Conservation (phyloP, 2,797 vertebrate species). For the Cuculus canorus region DNA sequence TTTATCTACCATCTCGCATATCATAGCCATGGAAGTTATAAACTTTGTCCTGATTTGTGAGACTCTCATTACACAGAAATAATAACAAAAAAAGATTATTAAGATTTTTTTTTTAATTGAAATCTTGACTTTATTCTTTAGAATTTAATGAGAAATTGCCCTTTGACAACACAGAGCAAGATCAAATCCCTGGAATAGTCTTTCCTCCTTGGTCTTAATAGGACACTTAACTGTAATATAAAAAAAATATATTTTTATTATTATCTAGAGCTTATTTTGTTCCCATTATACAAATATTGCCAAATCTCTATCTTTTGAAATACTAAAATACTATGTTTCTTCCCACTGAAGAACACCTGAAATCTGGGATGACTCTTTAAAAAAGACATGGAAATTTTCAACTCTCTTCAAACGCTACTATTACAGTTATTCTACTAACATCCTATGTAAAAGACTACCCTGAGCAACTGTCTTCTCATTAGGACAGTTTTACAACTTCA, state of each 20-base stretch:
- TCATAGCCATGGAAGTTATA: background rate
- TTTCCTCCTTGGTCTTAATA: background rate
- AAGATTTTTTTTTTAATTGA: background rate
- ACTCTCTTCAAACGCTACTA: background rate
- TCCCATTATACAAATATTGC: background rate
- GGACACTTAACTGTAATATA: background rate
- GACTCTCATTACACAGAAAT: background rate
- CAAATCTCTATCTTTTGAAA: background rate
- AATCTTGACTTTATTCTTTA: background rate
- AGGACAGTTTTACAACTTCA: conserved; percentile 21
- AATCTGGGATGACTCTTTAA: background rate
- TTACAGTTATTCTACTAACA: background rate
- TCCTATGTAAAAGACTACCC: background rate
- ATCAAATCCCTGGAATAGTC: background rate
- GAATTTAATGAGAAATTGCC: background rate
- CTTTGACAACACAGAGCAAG: background rate
- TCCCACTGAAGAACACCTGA: background rate
- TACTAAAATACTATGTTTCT: background rate
- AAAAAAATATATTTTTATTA: background rate
- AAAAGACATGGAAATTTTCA: background rate
- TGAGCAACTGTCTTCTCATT: conserved; percentile 26
- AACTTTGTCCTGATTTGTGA: background rate
- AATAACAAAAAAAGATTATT: background rate
- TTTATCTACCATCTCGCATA: background rate
- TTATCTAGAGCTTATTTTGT: background rate